Base-by-base conservation (phyloP, 2,797 vertebrate species). In the Cyprinodon diabolis region DNA sequence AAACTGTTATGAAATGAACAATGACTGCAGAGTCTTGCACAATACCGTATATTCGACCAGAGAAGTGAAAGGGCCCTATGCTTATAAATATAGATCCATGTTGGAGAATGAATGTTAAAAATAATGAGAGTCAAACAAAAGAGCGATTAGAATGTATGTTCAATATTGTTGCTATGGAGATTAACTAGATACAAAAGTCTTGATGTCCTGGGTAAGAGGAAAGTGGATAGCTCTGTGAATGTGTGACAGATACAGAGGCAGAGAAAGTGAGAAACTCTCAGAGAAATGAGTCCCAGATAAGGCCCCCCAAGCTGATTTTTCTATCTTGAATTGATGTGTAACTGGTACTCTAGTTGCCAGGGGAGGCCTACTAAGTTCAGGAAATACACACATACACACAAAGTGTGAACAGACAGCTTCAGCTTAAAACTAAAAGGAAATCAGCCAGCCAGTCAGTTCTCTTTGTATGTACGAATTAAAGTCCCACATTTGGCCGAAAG, bases 101-200 rank as follows among this genome's bases (percentile, higher is more conserved):
- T 49, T 60, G n/a, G 47, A 77, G 68, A 30, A 75, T 25, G 21
- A 68, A 30, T 23, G 45, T 43, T 54, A 43, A 43, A 1, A 48
- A 37, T 66, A 54, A 45, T 6, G 57, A 21, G 54, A 55, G 25
- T 52, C 70, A 73, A 83, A 54, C 68, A 75, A 85, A 5, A 65
- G 69, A 63, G 40, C 70, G 49, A 66, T 68, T 17, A 70, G 49
- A 83, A 87, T 82, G 75, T 74, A 60, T 84, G 83, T 78, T 75
- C 81, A 66, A 81, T 74, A 72, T 66, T 79, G 89, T 90, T 92
- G 77, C 87, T 70, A 86, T 90, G 87, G 90, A 78, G 77, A 89
- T 86, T 89, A 90, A 91, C 87, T 80, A 89, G 75, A 85, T 77
- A 85, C 85, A 87, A 81, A 82, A 75, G 75, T 81, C 85, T 78